Conservation (phyloP, 2,888 invertebrate genomes). For the Gibbula magus region DNA sequence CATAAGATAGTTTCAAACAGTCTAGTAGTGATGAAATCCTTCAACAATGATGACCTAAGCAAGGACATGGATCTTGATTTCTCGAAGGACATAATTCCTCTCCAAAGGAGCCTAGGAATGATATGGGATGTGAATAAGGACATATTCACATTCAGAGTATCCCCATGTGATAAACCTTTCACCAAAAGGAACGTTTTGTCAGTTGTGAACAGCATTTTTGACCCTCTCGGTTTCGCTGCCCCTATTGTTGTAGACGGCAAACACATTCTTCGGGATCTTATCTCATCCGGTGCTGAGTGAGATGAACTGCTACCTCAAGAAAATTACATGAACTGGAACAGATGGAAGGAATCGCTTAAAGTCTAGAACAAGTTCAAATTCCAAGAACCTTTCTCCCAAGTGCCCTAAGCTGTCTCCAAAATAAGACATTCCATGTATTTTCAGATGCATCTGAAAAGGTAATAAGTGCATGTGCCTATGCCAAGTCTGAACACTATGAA, state of each 20-base stretch:
- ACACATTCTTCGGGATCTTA: conserved; percentile 4
- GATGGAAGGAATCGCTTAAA: conserved; percentile 16
- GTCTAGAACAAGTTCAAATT: conserved; percentile 13
- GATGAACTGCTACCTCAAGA: neutral
- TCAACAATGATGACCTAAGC: conserved; percentile 29
- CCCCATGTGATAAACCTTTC: too few relatives aligned
- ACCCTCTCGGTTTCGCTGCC: conserved; percentile 29
- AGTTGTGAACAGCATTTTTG: conserved; percentile 25
- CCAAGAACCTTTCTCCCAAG: conserved; percentile 17
- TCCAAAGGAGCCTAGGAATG: conserved; percentile 28
- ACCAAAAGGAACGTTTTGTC: conserved; percentile 28
- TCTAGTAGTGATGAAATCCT: neutral
- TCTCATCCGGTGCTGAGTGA: neutral
- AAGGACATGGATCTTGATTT: conserved; percentile 14
- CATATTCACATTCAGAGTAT: too few relatives aligned
- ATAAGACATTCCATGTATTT: conserved; percentile 30
- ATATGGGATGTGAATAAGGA: too few relatives aligned
- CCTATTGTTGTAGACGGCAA: conserved; percentile 22
- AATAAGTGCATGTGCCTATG: conserved; percentile 30
- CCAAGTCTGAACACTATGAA: neutral
- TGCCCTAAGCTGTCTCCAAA: neutral
- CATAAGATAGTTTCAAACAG: conserved; percentile 47
- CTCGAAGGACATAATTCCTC: conserved; percentile 23
- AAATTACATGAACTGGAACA: neutral
- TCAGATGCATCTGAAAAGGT: conserved; percentile 40